phyloP scores from a whole-genome alignment of 2,113 vertebrate genomes.

The Pollimyrus isidori region DNA sequence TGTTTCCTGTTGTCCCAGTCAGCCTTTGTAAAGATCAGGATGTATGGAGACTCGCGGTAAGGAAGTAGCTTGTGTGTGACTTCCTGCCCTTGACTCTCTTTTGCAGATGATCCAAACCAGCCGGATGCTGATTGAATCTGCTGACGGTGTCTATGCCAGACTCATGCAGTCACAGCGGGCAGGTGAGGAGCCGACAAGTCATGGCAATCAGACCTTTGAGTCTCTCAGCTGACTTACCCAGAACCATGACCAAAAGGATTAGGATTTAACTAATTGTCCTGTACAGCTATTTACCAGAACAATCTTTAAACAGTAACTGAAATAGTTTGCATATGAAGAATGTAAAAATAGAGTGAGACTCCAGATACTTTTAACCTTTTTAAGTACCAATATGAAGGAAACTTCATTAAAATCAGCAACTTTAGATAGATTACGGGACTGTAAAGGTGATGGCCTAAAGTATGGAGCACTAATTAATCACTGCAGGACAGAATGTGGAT shows the following conservation, averaged over 20 bases:
- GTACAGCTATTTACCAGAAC: neutral
- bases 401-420: neutral
- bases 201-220: neutral
- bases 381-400: neutral
- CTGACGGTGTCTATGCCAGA: slow-evolving; percentile 72
- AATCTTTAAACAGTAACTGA: neutral
- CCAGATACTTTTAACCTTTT: neutral
- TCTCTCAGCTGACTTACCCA: neutral
- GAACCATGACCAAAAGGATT: neutral
- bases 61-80: slow-evolving; percentile 10
- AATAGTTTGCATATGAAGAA: neutral
- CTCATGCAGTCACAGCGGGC: slow-evolving; percentile 80
- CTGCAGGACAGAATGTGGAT: neutral
- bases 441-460: neutral
- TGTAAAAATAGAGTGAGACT: neutral
- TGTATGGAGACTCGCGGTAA: neutral
- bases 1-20: slow-evolving; percentile 3
- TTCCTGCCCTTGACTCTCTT: slow-evolving; percentile 29
- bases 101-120: slow-evolving; percentile 84
- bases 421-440: neutral
- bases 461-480: neutral
- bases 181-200: slow-evolving; percentile 51
- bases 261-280: neutral
- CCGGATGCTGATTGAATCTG: slow-evolving; percentile 80
- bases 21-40: neutral